Evolutionary conservation across 2,888 invertebrate species (phyloP).

Genomic region (Galerucella calmariensis): DNA sequence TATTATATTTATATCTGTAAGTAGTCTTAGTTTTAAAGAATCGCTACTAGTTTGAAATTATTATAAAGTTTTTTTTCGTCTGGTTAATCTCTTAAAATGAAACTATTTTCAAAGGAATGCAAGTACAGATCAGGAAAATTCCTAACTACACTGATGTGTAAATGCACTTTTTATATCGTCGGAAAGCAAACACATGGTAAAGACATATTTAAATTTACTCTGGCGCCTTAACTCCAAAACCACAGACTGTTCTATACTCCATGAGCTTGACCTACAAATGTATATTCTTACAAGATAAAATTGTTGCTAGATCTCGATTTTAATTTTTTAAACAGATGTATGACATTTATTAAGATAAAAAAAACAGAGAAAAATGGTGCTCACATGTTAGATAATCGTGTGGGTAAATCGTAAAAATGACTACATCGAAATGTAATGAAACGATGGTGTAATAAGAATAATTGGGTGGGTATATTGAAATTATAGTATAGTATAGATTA

Average conservation of each 20-base stretch:
- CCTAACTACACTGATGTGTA: conserved; percentile 27
- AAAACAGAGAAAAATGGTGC: not conserved
- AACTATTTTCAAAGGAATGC: conserved; percentile 1
- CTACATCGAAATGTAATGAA: not conserved
- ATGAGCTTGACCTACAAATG: conserved; percentile 23
- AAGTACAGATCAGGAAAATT: not conserved
- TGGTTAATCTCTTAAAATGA: no score
- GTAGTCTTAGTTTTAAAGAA: no score
- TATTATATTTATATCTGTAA: no score
- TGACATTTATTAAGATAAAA: conserved; percentile 3
- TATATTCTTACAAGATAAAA: not conserved
- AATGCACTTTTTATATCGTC: conserved; percentile 38
- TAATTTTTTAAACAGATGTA: conserved; percentile 10
- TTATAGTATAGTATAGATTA: no score
- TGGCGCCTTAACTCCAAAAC: conserved; percentile 42
- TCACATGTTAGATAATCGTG: not conserved
- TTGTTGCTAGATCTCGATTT: not conserved
- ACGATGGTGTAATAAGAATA: no score
- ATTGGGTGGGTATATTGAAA: no score
- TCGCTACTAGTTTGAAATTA: no score
- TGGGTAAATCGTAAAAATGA: conserved; percentile 5
- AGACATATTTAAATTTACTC: conserved; percentile 46
- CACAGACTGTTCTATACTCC: conserved; percentile 29
- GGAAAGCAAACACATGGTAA: conserved; percentile 45
- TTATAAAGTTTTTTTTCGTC: no score